Evolutionary conservation across 1,140 invertebrate species (phyloP), one percentile per base, ranked within the genome.

Genomic region (Sycophaga agraensis): DNA sequence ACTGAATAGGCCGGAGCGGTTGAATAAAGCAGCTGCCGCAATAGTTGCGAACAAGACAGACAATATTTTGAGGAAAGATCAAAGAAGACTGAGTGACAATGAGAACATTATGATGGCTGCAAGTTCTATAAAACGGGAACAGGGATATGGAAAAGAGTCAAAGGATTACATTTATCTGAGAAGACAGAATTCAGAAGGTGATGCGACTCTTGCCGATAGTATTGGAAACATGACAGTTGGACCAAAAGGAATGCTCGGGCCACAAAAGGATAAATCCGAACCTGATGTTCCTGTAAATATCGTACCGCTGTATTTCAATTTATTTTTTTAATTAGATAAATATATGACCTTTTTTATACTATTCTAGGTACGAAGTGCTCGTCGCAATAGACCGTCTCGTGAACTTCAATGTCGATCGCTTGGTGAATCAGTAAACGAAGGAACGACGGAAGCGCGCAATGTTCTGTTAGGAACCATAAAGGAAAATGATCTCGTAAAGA

Each of bases 151-250:
- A 0, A 73, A 69, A 26, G 68, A 68, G 2, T 16, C 58, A 1
- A 71, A 73, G 24, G 78, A 79, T 26, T 72, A 66, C 9, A 71
- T 57, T 42, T 78, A 68, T 17, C 66, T 79, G 19, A 67, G 73
- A 28, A 68, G 77, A 37, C 78, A 80, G 43, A 80, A 80, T 53
- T 81, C 79, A 0, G 79, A 80, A 37, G 79, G 79, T 12, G 79
- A 81, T 37, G 70, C 71, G 2, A 46, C 67, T 17, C 43, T 59
- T 2, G 69, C 17, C 39, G 62, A 64, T 17, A 54, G 14, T 35
- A 24, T 51, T 3, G 12, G 0, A 7, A 19, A 1, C 4, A 8
- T 26, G 2, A 1, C 16, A 7, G 12, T 12, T 4, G 11, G 2
- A 7, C 3, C 48, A 0, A 43, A 39, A 8, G 26, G 2, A 31